Conservation (phyloP, 1,140 invertebrate genomes). For the Tetramorium simillimum region DNA sequence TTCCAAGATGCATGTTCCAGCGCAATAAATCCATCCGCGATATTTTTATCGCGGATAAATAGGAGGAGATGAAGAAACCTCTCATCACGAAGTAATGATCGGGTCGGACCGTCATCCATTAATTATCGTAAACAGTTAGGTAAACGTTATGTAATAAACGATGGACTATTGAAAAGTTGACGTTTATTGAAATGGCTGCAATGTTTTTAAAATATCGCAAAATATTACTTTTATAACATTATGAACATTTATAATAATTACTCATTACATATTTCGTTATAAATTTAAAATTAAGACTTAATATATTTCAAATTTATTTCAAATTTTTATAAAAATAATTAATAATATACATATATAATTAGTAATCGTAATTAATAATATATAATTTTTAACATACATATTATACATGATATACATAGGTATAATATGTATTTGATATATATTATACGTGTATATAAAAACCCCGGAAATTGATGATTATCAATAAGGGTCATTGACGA, state of each 20-base stretch:
- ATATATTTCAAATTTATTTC: too few species aligned
- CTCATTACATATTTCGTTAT: background rate
- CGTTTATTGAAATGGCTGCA: background rate
- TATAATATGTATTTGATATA: too few species aligned
- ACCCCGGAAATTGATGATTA: background rate
- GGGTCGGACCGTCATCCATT: background rate
- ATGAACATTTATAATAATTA: background rate
- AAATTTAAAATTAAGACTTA: background rate
- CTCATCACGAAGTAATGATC: background rate
- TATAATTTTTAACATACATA: too few species aligned
- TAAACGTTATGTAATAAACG: background rate
- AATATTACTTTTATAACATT: background rate
- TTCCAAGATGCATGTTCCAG: background rate
- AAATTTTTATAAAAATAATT: too few species aligned
- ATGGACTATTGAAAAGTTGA: background rate
- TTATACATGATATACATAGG: too few species aligned
- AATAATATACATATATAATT: too few species aligned
- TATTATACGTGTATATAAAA: background rate
- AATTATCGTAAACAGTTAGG: constrained; percentile 9
- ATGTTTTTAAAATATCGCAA: background rate
- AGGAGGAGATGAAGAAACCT: background rate
- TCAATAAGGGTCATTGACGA: background rate
- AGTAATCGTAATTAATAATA: too few species aligned
- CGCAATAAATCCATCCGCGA: background rate
- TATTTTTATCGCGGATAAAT: background rate